A percentile compares a stretch with the other conserved stretches of the same genome.
phyloP scores from a whole-genome alignment of 2,797 vertebrate genomes.

The Thripadectes ignobilis region DNA sequence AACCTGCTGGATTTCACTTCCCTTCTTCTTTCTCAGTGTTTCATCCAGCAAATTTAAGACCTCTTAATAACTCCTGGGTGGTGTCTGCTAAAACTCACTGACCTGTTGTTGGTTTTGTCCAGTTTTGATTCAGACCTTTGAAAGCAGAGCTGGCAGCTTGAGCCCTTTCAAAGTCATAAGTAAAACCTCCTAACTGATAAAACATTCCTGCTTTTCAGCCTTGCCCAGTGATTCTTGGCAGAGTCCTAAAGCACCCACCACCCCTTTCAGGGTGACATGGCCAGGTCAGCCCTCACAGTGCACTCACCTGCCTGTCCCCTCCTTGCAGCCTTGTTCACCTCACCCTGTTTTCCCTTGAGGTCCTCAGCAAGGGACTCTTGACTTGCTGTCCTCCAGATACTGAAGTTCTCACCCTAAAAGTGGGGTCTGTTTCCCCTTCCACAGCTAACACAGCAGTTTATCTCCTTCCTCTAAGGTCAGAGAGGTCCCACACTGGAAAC shows the following conservation, averaged over 20 bases:
- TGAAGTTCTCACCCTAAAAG: accelerated
- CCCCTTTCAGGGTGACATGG: accelerated
- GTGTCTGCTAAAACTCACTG: background rate
- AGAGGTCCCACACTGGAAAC: background rate
- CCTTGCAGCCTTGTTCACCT: background rate
- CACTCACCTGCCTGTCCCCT: background rate
- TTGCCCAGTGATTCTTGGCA: background rate
- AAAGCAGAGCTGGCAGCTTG: accelerated
- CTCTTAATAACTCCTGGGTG: accelerated
- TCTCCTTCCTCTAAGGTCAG: background rate
- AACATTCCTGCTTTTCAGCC: background rate
- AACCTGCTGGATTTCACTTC: background rate
- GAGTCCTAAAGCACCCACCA: background rate
- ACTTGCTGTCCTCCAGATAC: background rate
- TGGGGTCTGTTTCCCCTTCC: background rate
- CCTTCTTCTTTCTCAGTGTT: background rate
- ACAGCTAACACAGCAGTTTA: background rate
- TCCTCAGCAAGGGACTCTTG: background rate
- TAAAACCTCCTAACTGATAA: background rate
- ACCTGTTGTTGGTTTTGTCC: accelerated
- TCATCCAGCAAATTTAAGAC: background rate
- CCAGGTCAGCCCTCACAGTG: background rate
- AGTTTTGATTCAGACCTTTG: background rate
- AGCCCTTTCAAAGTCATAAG: background rate
- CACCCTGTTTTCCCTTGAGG: background rate